Conservation (phyloP, 2,113 vertebrate genomes). For the Synodontis membranacea region DNA sequence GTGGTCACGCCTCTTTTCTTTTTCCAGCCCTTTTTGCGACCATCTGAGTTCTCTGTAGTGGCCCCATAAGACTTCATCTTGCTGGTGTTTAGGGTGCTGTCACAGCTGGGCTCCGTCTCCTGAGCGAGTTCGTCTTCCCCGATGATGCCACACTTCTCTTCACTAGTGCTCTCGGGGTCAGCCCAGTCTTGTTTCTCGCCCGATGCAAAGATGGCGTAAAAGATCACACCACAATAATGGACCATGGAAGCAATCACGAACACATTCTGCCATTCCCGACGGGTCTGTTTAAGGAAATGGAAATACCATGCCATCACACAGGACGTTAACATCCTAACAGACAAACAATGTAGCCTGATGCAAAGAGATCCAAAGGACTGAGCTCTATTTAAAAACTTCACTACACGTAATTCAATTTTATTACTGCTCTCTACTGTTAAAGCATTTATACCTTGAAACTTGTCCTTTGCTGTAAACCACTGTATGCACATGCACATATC, state of each 20-base stretch:
- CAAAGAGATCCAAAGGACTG: background rate
- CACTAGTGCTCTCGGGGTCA: slow-evolving; percentile 84
- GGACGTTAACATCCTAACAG: background rate
- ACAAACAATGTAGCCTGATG: background rate
- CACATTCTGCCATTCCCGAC: slow-evolving; percentile 96
- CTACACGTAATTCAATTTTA: background rate
- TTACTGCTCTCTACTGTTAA: background rate
- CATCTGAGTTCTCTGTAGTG: slow-evolving; percentile 74
- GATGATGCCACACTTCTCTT: slow-evolving; percentile 92
- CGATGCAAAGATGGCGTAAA: slow-evolving; percentile 94
- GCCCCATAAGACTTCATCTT: slow-evolving; percentile 86
- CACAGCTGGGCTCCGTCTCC: slow-evolving; percentile 84
- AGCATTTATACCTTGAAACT: slow-evolving; percentile 5
- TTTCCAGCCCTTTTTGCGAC: slow-evolving; percentile 75
- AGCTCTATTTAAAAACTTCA: background rate
- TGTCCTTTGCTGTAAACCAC: background rate
- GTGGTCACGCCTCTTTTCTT: slow-evolving; percentile 73
- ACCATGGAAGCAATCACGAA: slow-evolving; percentile 93
- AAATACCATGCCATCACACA: background rate
- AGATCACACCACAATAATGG: slow-evolving; percentile 93
- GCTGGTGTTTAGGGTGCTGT: slow-evolving; percentile 67
- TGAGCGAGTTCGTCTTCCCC: slow-evolving; percentile 90
- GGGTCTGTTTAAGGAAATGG: slow-evolving; percentile 76
- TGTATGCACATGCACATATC: slow-evolving; percentile 17
- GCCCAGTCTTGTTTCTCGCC: slow-evolving; percentile 98